phyloP scores from a whole-genome alignment of 2,888 invertebrate species.

The Desoria tigrina region DNA sequence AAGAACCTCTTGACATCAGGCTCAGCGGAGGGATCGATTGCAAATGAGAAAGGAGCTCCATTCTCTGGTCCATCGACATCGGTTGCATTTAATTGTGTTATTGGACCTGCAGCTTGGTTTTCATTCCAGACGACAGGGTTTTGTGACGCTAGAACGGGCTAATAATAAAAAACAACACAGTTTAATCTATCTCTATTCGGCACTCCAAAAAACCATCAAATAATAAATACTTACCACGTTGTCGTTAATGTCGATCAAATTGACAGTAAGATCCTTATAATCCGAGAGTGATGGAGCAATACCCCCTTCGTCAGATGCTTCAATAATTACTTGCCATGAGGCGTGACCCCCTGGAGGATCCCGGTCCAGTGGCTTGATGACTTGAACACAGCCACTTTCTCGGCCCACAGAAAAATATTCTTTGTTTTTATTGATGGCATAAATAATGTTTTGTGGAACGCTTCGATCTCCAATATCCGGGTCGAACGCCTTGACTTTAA shows the following conservation, averaged over 20 bases:
- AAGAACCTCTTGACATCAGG: slow-evolving; percentile 72
- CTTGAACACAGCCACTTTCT: slow-evolving; percentile 66
- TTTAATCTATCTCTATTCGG: background rate
- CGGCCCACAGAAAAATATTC: slow-evolving; percentile 72
- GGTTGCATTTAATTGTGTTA: slow-evolving; percentile 68
- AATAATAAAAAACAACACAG: slow-evolving; percentile 26
- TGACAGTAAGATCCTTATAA: slow-evolving; percentile 68
- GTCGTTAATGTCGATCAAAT: slow-evolving; percentile 81
- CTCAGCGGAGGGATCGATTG: slow-evolving; percentile 67
- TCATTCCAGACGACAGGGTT: slow-evolving; percentile 74
- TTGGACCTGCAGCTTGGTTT: slow-evolving; percentile 63
- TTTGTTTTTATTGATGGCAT: slow-evolving; percentile 71
- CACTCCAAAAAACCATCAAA: background rate
- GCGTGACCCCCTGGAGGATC: slow-evolving; percentile 85
- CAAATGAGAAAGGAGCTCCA: slow-evolving; percentile 81
- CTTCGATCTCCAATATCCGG: slow-evolving; percentile 78
- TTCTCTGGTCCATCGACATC: slow-evolving; percentile 77
- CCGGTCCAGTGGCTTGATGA: slow-evolving; percentile 78
- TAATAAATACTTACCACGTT: slow-evolving; percentile 69
- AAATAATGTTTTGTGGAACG: slow-evolving; percentile 77
- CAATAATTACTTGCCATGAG: slow-evolving; percentile 68
- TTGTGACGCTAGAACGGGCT: slow-evolving; percentile 61
- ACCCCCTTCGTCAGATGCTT: slow-evolving; percentile 74
- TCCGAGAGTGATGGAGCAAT: slow-evolving; percentile 64
- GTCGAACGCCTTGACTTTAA: slow-evolving; percentile 75